Evolutionary conservation across 2,797 vertebrate genomes (phyloP), one percentile per base, ranked within the genome.

Genomic region (Mormyrus hasselquistii): DNA sequence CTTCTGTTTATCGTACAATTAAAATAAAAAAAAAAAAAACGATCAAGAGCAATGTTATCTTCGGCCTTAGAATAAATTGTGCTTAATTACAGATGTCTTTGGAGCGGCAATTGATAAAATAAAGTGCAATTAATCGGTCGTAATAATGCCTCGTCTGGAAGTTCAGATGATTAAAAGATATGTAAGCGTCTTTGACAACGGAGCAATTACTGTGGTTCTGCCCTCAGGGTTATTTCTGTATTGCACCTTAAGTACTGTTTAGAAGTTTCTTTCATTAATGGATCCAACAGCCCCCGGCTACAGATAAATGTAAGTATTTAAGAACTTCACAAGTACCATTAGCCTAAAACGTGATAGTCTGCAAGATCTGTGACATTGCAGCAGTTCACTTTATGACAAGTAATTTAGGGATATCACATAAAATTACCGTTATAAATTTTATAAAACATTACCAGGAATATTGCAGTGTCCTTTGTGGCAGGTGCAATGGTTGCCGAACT

Each of bases 241-340:
- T 59, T 57, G 86, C 86, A 87, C 86, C 52, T 87, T 87, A 87
- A 87, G 86, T 57, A 59, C 53, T 87, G 86, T 87, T 87, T 87
- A 59, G 52, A 87, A 87, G 86, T 41, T 38, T 87, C 55, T 87
- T 87, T 59, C 86, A 87, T 57, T 87, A 87, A 87, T 87, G 86
- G 52, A 41, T 55, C 85, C 85, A 38, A 38, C 52, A 87, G 53
- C 85, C 53, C 53, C 29, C 52, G 16, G 52, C 86, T 19, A 57
- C 53, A 87, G 52, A 59, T 87, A 87, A 87, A 87, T 87, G 86
- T 59, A 87, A 87, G 52, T 59, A 87, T 87, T 87, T 87, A 87
- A 55, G 85, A 87, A 59, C 86, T 87, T 87, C 86, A 87, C 52
- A 87, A 57, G 86, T 41, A 16, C 83, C 49, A 87, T 87, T 57